These are phyloP conservation scores for Trichosurus vulpecula DNA, from an alignment of 2,797 vertebrate species.

Conservation along the genomic window DNA sequence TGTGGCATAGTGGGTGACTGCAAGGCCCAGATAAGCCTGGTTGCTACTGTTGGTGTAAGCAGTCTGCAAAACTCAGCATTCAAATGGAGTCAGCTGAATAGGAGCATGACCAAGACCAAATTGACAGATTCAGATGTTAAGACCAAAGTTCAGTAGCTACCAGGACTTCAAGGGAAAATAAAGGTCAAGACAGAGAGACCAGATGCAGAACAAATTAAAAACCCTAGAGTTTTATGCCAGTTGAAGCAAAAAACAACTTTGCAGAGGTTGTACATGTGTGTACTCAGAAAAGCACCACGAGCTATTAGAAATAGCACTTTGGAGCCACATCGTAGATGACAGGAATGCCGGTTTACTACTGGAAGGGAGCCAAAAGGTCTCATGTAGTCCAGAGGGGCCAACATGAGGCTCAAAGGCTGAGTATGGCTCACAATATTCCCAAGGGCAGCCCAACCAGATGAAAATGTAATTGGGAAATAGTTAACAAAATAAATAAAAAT, in stretches of 20 bases:
- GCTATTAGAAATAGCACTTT: neutral
- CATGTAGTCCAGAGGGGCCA: neutral
- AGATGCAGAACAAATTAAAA: neutral
- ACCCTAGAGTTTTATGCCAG: neutral
- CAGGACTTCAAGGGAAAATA: neutral
- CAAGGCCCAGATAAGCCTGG: neutral
- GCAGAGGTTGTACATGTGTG: neutral
- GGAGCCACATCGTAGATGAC: neutral
- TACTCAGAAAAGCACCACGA: neutral
- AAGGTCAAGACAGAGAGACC: neutral
- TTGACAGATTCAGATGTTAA: neutral
- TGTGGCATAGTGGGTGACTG: neutral
- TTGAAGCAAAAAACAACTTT: neutral
- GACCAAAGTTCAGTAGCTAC: constrained; percentile 17
- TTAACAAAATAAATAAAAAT: neutral
- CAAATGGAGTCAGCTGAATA: neutral
- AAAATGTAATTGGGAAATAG: neutral
- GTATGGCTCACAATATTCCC: neutral
- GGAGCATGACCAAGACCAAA: neutral
- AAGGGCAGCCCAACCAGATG: neutral
- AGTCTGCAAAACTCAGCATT: constrained; percentile 34
- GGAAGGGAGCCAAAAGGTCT: neutral
- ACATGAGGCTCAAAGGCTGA: neutral
- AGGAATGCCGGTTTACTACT: neutral
- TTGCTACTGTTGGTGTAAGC: constrained; percentile 23